Evolutionary conservation across 37 sponge, comb jelly and placozoan species (phyloP), one percentile per base, ranked within the genome.

Genomic region (Beroe forskalii): DNA sequence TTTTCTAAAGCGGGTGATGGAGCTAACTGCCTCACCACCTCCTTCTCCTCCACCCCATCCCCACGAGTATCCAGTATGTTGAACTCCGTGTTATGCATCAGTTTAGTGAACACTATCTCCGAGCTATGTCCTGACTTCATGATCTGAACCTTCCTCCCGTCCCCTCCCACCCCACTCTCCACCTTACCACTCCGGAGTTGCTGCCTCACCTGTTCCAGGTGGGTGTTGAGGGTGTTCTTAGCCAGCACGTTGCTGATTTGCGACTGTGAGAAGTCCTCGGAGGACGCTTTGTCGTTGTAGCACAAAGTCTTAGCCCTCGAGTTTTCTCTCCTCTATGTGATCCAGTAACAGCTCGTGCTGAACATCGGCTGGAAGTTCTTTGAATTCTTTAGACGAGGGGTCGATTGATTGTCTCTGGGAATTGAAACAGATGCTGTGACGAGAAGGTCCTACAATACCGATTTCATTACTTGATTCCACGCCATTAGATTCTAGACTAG

Each of bases 301-400:
- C 38, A 80, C 1, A 44, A 3, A 17, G 40, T 25, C 42, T 80
- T 80, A 28, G 86, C 86, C 17, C 55, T 17, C n/a, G 25, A 33
- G 22, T 23, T 80, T 80, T 3, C 8, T 41, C 27, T 44, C 28
- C 30, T 80, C 86, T 2, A 80, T 44, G 28, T 80, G 86, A 69
- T 94, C 97, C 24, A 93, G 55, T 25, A 97, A 62, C 17, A 97
- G 91, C 36, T 97, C 97, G 90, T 97, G 96, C 40, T 97, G 96
- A 14, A 94, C 91, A 62, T 97, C 96, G 0, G 95, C 92, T 38
- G 97, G 97, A 8, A 97, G 93, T 31, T 91, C 17, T 12, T 43
- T 35, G 61, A 97, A 97, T 37, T 89, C 89, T 1, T 76, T 83
- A 0, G 93, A 93, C 28, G 92, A 25, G 1, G 95, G 67, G 61